These are phyloP conservation scores for Nebria ingens DNA, from an alignment of 1,140 invertebrate species.

Conservation along the genomic window DNA sequence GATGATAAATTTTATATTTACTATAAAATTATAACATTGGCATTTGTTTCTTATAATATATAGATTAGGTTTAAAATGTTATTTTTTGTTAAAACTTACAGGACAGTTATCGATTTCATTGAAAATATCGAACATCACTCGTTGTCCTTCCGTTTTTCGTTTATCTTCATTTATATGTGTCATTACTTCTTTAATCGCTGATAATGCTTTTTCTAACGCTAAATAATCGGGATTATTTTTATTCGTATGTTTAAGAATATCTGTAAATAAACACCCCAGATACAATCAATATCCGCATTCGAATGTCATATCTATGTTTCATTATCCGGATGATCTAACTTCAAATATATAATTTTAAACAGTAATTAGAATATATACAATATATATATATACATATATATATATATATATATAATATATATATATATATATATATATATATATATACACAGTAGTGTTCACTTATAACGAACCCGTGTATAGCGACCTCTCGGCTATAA, in stretches of 20 bases:
- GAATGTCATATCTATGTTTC: not conserved
- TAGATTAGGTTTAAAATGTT: no score
- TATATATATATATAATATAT: no score
- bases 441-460: no score
- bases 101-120: slow-evolving; percentile 97
- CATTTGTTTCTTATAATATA: no score
- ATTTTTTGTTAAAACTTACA: slow-evolving; percentile 49
- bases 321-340: no score
- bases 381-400: no score
- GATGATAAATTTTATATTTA: not conserved
- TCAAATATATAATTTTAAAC: no score
- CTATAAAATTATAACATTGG: no score
- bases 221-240: slow-evolving; percentile 77
- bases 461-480: no score
- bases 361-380: no score
- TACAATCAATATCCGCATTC: slow-evolving; percentile 8
- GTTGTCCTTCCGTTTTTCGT: slow-evolving; percentile 84
- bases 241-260: slow-evolving; percentile 84
- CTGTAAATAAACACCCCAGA: slow-evolving; percentile 42
- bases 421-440: no score
- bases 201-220: slow-evolving; percentile 74
- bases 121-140: slow-evolving; percentile 94
- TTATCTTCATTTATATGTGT: slow-evolving; percentile 96
- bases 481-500: no score
- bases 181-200: slow-evolving; percentile 85